Base-by-base conservation (phyloP, 2,888 invertebrate species). In the Lordiphosa fenestrarum region DNA sequence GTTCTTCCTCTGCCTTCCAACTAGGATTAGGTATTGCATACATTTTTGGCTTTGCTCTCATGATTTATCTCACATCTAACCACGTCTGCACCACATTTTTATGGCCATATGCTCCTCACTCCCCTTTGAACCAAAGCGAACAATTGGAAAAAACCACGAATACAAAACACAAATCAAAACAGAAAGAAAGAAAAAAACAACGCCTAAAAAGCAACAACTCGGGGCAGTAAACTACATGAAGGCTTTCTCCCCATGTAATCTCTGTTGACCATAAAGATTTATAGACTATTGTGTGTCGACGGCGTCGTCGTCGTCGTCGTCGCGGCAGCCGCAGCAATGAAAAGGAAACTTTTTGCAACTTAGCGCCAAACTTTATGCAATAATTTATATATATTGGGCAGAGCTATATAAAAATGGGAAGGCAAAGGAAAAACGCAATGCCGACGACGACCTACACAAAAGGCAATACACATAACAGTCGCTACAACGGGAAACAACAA, bases 321-420 rank as follows among this genome's bases (percentile, higher is more conserved):
- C 66, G 77, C 64, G 56, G 69, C 62, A 42, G 73, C 65, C 65
- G 53, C 80, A 69, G 78, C 85, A 80, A 84, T 81, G 85, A 80
- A 81, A 83, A 83, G 82, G 76, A 82, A 85, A 82, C 81, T 82
- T 82, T 82, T 85, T 82, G 85, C 85, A 82, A 82, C 85, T 82
- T 84, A 85, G 82, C 86, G 82, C 85, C 84, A 78, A 84, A 84
- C 78, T 84, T 84, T 84, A 81, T 86, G 84, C 85, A 86, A 86
- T 84, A 86, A 86, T 85, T 84, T 84, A 86, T 86, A 84, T 72
- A 86, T 83, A 85, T 80, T 69, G 84, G 44, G 54, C 61, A 66
- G 62, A 47, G 58, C 58, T 33, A 66, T 66, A 64, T 66, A 64
- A 66, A 58, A 66, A 55, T 51, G 50, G 30, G 59, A 39, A 33